Conservation (phyloP, 2,113 vertebrate species). For the Mellivora capensis region DNA sequence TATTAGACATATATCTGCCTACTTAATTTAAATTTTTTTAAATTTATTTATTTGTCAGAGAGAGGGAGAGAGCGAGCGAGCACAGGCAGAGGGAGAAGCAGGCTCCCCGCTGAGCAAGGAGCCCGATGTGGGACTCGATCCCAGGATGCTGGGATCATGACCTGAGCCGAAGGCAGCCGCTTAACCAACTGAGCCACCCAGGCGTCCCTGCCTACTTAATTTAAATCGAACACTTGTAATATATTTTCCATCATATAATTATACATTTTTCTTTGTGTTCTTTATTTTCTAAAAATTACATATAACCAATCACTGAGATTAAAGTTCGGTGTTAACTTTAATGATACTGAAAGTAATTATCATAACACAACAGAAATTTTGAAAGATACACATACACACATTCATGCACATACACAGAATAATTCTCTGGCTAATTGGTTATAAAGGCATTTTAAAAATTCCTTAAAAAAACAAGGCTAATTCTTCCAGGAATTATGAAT, state of each 20-base stretch:
- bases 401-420: neutral
- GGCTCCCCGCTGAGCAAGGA: too few species aligned
- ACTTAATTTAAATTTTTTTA: neutral
- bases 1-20: too few species aligned
- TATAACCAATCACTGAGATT: neutral
- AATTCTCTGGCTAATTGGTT: neutral
- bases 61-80: too few species aligned
- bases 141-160: too few species aligned
- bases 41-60: too few species aligned
- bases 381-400: neutral
- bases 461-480: conserved; percentile 7
- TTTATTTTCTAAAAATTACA: neutral
- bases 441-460: neutral
- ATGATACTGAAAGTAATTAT: neutral
- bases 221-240: neutral
- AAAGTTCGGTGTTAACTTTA: conserved; percentile 12
- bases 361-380: neutral
- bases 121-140: too few species aligned
- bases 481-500: conserved; percentile 13
- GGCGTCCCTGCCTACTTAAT: too few species aligned
- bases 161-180: too few species aligned
- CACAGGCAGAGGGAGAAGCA: too few species aligned
- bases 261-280: conserved; percentile 12
- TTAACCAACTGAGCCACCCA: too few species aligned
- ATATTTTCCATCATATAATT: conserved; percentile 9